Conservation (phyloP, 2,888 invertebrate species). For the Sinohyriopsis cumingii region DNA sequence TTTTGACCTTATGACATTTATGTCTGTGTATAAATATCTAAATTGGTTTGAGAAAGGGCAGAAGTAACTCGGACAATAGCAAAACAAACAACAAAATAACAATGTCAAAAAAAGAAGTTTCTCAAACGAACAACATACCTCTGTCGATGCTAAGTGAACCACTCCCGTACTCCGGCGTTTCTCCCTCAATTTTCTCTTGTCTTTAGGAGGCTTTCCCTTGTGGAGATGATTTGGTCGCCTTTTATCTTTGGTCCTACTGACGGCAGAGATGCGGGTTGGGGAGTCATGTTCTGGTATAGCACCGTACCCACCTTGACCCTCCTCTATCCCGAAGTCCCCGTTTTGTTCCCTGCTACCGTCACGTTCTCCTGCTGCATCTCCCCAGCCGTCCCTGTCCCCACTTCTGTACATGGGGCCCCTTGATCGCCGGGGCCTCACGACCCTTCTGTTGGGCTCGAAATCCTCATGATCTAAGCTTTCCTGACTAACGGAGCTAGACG, state of each 20-base stretch:
- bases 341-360: constrained; percentile 24
- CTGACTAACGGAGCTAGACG: constrained; percentile 78
- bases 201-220: constrained; percentile 76
- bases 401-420: constrained; percentile 61
- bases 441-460: constrained; percentile 75
- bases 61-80: not conserved
- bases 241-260: constrained; percentile 71
- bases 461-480: constrained; percentile 77
- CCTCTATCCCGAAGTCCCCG: constrained; percentile 8
- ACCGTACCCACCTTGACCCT: constrained; percentile 29
- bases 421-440: constrained; percentile 75
- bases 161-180: constrained; percentile 78
- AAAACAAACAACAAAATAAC: not conserved
- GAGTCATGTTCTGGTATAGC: constrained; percentile 63
- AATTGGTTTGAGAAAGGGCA: not conserved
- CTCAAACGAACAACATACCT: constrained; percentile 71
- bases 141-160: constrained; percentile 77
- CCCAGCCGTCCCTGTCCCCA: constrained; percentile 35
- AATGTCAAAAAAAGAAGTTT: no score
- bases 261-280: constrained; percentile 69
- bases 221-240: constrained; percentile 74
- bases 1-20: no score
- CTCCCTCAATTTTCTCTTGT: constrained; percentile 77
- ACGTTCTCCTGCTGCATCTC: constrained; percentile 25
- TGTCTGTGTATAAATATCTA: not conserved